These are phyloP conservation scores for Nemotelus pantherinus DNA, from an alignment of 2,888 invertebrate species.

Conservation along the genomic window DNA sequence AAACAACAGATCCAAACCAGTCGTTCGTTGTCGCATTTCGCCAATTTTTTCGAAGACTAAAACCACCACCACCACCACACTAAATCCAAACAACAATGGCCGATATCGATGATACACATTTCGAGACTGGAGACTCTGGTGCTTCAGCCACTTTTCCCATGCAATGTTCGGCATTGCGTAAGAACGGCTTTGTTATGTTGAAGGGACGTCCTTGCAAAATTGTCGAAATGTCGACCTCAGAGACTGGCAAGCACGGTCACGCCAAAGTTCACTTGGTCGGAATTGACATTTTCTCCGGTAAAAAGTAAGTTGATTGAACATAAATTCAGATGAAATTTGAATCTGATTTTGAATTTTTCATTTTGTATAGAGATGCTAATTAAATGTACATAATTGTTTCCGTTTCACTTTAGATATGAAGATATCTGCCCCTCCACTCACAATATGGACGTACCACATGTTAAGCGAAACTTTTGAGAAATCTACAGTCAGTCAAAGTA, in stretches of 20 bases:
- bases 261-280: slow-evolving; percentile 98
- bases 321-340: slow-evolving; percentile 20
- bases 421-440: slow-evolving; percentile 99
- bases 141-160: slow-evolving; percentile 96
- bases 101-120: slow-evolving; percentile 92
- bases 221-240: slow-evolving; percentile 99
- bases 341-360: slow-evolving; percentile 1
- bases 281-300: slow-evolving; percentile 88
- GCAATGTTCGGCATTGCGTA: slow-evolving; percentile 99
- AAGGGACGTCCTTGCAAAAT: slow-evolving; percentile 99
- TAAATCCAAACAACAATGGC: slow-evolving; percentile 72
- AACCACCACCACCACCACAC: neutral
- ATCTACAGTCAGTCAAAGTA: no score
- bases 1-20: neutral
- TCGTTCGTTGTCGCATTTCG: neutral
- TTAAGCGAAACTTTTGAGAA: no score
- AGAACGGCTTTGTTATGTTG: slow-evolving; percentile 98
- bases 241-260: slow-evolving; percentile 99
- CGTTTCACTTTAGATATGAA: slow-evolving; percentile 78
- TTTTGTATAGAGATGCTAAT: neutral
- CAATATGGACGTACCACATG: slow-evolving; percentile 99
- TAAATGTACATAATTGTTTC: slow-evolving; percentile 29
- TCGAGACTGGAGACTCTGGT: slow-evolving; percentile 93
- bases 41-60: neutral
- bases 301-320: slow-evolving; percentile 67